Base-by-base conservation (phyloP, 2,888 invertebrate species). In the Anaspis maculata region DNA sequence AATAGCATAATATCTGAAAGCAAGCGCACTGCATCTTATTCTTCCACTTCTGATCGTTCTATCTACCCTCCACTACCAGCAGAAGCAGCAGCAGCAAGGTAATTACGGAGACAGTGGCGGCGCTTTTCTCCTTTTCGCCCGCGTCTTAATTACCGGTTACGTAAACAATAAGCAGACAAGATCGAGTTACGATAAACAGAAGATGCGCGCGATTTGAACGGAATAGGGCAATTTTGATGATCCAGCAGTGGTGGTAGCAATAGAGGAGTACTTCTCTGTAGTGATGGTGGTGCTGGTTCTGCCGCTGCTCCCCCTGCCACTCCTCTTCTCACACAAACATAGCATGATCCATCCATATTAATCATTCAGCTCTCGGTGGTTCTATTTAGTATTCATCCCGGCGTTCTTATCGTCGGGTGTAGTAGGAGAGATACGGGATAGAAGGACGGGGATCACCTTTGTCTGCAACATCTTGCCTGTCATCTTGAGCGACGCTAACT, bases 381-480 rank as follows among this genome's bases (percentile, higher is more conserved):
- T 47, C 51, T 55, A 53, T 56, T 57, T 57, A 56, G 56, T 51
- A 58, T 57, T 57, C 57, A 57, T 55, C 58, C 48, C 47, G 46
- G 41, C 50, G 45, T 52, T 41, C 52, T 53, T 53, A 53, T 57
- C 56, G 41, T 39, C 42, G 42, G 37, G 41, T 39, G 43, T 30
- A 34, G 38, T 30, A 34, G 38, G 35, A 37, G 33, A 39, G 33
- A 27, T 37, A 34, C 31, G 25, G 33, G 32, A n/a, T n/a, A n/a
- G n/a, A n/a, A n/a, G n/a, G n/a, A n/a, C n/a, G n/a, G 30, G 38
- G 42, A 46, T 47, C 46, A 52, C 51, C 46, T 53, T 53, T 52
- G 52, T 49, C 47, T 53, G 41, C 40, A 43, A 41, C 50, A 47
- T 51, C 50, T 44, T 49, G 47, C 44, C 45, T 52, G 47, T 52